Base-by-base conservation (phyloP, 2,888 invertebrate genomes). In the Caenorhabditis sp. region DNA sequence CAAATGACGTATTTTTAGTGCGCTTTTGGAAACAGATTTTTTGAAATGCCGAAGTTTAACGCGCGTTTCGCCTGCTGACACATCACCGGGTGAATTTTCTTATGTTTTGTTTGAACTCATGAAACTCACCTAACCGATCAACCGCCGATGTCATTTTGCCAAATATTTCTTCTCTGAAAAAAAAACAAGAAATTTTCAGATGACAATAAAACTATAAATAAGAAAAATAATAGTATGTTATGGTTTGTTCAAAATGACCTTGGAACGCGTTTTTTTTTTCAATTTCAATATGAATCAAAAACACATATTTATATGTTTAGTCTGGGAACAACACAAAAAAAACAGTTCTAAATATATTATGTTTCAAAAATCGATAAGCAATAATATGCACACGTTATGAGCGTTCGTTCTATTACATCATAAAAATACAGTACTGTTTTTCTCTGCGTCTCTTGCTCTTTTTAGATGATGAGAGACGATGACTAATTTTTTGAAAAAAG, bases 401-500 rank as follows among this genome's bases (percentile, higher is more conserved):
- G n/a, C 43, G 14, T 43, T 43, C 43, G 43, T 43, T 43, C 17
- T 14, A 17, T 43, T 43, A 17, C 43, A 43, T 43, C 17, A 43
- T 43, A 43, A 43, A 43, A 43, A 43, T 43, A 43, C 43, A 43
- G 43, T 43, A 17, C 43, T 58, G 58, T 65, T 21, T 31, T 51
- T 64, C 53, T 55, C 62, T 50, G 36, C 24, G 36, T 58, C 57
- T 23, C 51, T 26, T 31, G 54, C 49, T 31, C 4, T 31, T 4
- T 31, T 6, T 31, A 31, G 31, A 31, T 10, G 10, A 31, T 6
- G 10, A 60, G 59, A 53, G 51, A 27, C 57, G 55, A 58, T 58
- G 31, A 53, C 60, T 58, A 53, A 43, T 53, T n/a, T n/a, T n/a
- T n/a, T n/a, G 14, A 17, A 43, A 43, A 27, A 63, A 63, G 59